Evolutionary conservation across 1,140 invertebrate genomes (phyloP).

Genomic region (Drosophila bifasciata): DNA sequence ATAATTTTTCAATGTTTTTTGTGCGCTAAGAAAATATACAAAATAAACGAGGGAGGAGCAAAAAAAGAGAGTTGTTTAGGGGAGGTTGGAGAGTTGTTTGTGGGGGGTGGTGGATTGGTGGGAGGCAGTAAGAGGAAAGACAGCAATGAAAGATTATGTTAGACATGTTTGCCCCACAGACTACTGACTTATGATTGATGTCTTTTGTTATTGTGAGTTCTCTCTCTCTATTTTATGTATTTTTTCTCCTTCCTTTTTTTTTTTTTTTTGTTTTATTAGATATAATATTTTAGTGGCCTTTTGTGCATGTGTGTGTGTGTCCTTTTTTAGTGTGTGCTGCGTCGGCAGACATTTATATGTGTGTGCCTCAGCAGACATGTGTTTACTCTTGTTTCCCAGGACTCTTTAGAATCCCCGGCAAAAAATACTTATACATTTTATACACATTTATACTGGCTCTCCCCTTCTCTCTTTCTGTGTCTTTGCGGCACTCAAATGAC

Average conservation of each 20-base stretch:
- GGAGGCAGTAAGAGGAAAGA: slow-evolving; percentile 1
- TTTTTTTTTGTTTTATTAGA: slow-evolving; percentile 71
- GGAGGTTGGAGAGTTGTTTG: too few relatives aligned
- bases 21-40: slow-evolving; percentile 61
- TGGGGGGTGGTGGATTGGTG: neutral
- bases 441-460: slow-evolving; percentile 14
- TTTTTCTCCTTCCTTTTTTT: slow-evolving; percentile 21
- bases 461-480: slow-evolving; percentile 12
- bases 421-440: slow-evolving; percentile 35
- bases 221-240: slow-evolving; percentile 39
- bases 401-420: neutral
- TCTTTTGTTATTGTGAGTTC: slow-evolving; percentile 74
- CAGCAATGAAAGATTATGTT: slow-evolving; percentile 54
- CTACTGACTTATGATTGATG: slow-evolving; percentile 81
- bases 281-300: slow-evolving; percentile 81
- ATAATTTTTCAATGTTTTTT: slow-evolving; percentile 41
- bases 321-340: slow-evolving; percentile 1
- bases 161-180: slow-evolving; percentile 65
- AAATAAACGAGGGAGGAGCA: slow-evolving; percentile 6
- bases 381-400: slow-evolving; percentile 70
- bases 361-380: slow-evolving; percentile 45
- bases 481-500: slow-evolving; percentile 63
- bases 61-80: too few relatives aligned
- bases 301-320: slow-evolving; percentile 32
- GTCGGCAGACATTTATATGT: too few relatives aligned